Conservation (phyloP, 2,888 invertebrate species). For the Harpalus rubripes region DNA sequence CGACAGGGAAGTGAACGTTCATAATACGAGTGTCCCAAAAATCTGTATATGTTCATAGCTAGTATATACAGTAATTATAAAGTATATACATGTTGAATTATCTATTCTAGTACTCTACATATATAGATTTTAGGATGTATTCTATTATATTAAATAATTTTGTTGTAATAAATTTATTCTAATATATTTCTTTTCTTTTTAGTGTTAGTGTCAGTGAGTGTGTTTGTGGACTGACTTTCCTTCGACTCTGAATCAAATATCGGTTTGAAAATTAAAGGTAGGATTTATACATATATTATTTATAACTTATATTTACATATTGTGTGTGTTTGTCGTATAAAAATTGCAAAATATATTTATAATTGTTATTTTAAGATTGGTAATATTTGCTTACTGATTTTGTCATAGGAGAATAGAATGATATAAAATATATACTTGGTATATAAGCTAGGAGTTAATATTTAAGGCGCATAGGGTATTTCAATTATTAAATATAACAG, state of each 20-base stretch:
- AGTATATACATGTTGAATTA: not conserved
- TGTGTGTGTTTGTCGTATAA: not conserved
- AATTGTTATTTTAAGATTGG: not conserved
- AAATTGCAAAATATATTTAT: not conserved
- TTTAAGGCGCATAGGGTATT: not conserved
- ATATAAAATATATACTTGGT: not conserved
- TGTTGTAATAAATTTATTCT: not conserved
- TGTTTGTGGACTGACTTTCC: not conserved
- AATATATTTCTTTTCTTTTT: not conserved
- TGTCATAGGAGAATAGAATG: not conserved
- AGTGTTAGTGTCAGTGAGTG: not conserved
- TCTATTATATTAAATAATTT: not conserved
- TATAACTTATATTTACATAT: not conserved
- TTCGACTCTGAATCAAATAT: not conserved
- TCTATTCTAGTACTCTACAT: not conserved
- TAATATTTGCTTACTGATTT: not conserved
- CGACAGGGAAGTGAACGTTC: not conserved
- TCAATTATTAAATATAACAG: not conserved
- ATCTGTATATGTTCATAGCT: not conserved
- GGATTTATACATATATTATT: not conserved
- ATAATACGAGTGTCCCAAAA: not conserved
- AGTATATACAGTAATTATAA: not conserved
- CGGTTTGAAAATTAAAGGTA: not conserved
- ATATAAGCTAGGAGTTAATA: not conserved
- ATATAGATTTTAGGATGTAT: not conserved